These are phyloP conservation scores for Lucilia sericata DNA, from an alignment of 1,140 invertebrate genomes.

Conservation along the genomic window DNA sequence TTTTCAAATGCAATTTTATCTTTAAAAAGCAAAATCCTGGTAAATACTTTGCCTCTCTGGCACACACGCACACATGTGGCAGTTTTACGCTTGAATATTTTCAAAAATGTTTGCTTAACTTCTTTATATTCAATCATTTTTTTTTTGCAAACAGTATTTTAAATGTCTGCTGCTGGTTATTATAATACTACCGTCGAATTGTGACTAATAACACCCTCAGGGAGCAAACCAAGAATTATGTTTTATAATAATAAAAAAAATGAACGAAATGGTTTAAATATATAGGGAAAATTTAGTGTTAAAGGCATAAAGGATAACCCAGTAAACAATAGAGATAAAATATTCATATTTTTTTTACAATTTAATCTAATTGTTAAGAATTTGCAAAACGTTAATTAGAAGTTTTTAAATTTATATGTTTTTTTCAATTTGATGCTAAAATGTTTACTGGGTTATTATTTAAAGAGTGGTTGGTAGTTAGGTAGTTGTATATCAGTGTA, in stretches of 20 bases:
- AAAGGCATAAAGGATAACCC: too few relatives aligned
- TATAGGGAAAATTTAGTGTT: not conserved
- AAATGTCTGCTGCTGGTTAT: not conserved
- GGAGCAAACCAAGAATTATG: not conserved
- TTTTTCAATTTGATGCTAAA: too few relatives aligned
- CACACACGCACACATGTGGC: not conserved
- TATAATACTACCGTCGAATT: not conserved
- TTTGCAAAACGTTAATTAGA: too few relatives aligned
- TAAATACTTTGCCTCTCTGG: too few relatives aligned
- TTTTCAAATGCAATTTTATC: not conserved
- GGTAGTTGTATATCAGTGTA: not conserved
- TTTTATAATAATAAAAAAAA: not conserved
- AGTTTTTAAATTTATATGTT: too few relatives aligned
- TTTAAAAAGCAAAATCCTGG: not conserved
- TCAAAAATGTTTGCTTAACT: not conserved
- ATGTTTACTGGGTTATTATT: too few relatives aligned
- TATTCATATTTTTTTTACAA: too few relatives aligned
- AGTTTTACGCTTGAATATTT: not conserved
- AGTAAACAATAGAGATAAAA: too few relatives aligned
- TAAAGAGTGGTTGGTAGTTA: not conserved
- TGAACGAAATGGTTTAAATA: not conserved
- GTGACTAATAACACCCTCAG: slow-evolving; percentile 5
- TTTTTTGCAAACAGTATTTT: not conserved
- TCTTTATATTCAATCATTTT: not conserved
- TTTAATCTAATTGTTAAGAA: too few relatives aligned